Percentiles rank a stretch among this genome's conserved stretches.
Evolutionary conservation across 2,797 vertebrate genomes (phyloP).

Genomic region (Gallinago nigripennis): DNA sequence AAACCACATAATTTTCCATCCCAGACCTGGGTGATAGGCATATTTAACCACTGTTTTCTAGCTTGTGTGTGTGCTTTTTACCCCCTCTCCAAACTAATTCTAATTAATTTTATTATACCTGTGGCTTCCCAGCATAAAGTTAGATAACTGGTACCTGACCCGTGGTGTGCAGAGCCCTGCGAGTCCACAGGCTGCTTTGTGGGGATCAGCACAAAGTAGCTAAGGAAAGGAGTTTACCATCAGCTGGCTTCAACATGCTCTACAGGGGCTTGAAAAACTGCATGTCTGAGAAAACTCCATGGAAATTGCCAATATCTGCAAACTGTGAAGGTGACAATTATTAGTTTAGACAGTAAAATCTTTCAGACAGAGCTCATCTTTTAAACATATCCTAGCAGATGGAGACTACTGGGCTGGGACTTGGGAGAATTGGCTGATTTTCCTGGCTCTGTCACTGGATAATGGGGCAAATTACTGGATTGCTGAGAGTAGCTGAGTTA

Average conservation of each 20-base stretch:
- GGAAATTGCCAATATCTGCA: background rate
- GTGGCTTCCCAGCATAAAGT: background rate
- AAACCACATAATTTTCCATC: rapidly evolving
- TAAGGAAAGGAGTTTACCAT: background rate
- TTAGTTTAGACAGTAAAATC: background rate
- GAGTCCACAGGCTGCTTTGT: rapidly evolving
- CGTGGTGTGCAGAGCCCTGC: background rate
- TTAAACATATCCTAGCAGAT: background rate
- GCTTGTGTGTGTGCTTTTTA: background rate
- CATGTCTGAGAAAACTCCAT: background rate
- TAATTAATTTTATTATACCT: background rate
- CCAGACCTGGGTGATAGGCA: background rate
- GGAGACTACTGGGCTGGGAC: background rate
- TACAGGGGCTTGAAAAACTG: background rate
- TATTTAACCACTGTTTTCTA: background rate
- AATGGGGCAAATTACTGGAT: background rate
- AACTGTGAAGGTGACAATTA: background rate
- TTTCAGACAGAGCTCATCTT: background rate
- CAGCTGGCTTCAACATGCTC: background rate
- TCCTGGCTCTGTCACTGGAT: background rate
- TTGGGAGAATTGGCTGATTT: background rate
- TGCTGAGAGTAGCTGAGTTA: background rate
- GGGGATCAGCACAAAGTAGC: background rate
- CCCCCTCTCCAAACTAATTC: background rate
- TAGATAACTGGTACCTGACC: background rate